phyloP scores from a whole-genome alignment of 2,888 invertebrate genomes.

The Eudemis profundana region DNA sequence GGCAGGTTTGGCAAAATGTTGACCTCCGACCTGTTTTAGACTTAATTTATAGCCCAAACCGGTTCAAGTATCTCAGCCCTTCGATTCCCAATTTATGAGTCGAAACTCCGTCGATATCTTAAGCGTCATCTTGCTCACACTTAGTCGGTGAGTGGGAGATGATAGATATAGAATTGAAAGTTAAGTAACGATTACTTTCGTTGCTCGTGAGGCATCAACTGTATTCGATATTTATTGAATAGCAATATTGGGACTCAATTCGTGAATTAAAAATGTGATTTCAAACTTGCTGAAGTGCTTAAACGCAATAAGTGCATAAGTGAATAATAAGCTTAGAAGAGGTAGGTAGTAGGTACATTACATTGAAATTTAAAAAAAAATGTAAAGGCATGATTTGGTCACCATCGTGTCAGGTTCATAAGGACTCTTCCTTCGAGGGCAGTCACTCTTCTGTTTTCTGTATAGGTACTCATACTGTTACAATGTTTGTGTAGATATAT shows the following conservation, averaged over 20 bases:
- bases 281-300: no score
- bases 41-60: slow-evolving; percentile 66
- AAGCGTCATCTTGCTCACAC: slow-evolving; percentile 39
- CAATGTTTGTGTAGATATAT: slow-evolving; percentile 8
- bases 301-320: no score
- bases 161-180: slow-evolving; percentile 40
- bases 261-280: no score
- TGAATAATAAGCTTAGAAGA: no score
- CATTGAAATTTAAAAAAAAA: no score
- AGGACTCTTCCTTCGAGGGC: no score
- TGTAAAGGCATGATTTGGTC: no score
- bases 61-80: slow-evolving; percentile 60
- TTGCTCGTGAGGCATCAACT: background rate
- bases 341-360: no score
- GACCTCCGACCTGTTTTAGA: slow-evolving; percentile 64
- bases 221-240: slow-evolving; percentile 13
- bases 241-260: no score
- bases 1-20: slow-evolving; percentile 52
- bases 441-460: background rate
- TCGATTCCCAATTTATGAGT: slow-evolving; percentile 37
- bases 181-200: slow-evolving; percentile 11
- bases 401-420: background rate
- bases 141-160: slow-evolving; percentile 35
- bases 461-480: background rate
- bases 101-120: slow-evolving; percentile 35